Base-by-base conservation (phyloP, 2,113 vertebrate genomes). In the Grus americana region DNA sequence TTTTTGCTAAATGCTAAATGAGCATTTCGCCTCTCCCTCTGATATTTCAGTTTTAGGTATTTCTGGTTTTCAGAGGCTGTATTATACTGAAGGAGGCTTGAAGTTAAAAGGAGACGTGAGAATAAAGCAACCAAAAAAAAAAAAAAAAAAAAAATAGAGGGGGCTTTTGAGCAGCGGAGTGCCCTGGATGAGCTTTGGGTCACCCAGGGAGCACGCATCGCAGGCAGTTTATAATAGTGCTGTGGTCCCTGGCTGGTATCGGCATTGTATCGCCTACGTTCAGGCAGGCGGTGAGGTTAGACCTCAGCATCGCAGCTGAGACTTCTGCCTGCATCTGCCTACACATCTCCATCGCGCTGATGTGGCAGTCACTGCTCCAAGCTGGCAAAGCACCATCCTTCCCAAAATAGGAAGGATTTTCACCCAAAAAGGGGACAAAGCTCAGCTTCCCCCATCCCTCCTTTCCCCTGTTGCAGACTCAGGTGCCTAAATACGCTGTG, bases 351-450 rank as follows among this genome's bases (percentile, higher is more conserved):
- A 10, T 9, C 6, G 0, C 1, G 3, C 44, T 11, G 61, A 6
- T 6, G 4, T 1, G 2, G 50, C 5, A 1, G 11, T 29, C 10
- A 1, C n/a, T 2, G 1, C n/a, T 19, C 44, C 4, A 4, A 36
- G 44, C 30, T 1, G 1, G 38, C 7, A 4, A 68, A 79, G 27
- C 66, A 12, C 27, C 42, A 12, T 42, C 76, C 50, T 23, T 23
- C 46, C 44, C 34, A 3, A 72, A 58, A 58, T 4, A 1, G 3
- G 40, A 27, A 27, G 15, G 22, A n/a, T 75, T 79, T 88, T 66
- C 15, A 47, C 40, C 57, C 46, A 38, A 27, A 91, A 91, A n/a
- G 1, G 5, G 38, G 30, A 44, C 30, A 54, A 83, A 76, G 9
- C 36, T 72, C n/a, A 55, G 44, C 47, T 79, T 23, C 23, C 20